Conservation (phyloP, 2,888 invertebrate genomes). For the Archips crataeganus region DNA sequence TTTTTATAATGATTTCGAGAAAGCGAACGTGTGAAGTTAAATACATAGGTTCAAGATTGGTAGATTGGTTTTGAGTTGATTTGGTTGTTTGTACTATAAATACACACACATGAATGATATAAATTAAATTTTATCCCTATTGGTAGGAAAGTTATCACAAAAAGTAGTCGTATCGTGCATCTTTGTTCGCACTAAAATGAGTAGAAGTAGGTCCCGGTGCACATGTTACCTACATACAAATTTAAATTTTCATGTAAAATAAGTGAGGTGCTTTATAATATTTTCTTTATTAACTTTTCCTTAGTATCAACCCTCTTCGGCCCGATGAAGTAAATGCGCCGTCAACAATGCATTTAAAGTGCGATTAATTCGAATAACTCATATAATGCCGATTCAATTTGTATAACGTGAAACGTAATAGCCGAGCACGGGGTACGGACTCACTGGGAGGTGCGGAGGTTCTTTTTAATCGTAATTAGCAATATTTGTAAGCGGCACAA, state of each 20-base stretch:
- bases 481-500: slow-evolving; percentile 78
- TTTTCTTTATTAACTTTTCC: not conserved
- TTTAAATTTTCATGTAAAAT: no score
- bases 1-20: not conserved
- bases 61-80: not conserved
- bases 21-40: not conserved
- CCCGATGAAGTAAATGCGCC: not conserved
- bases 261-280: no score
- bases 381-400: slow-evolving; percentile 45
- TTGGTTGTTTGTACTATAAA: not conserved
- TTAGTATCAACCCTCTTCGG: not conserved
- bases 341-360: slow-evolving; percentile 15
- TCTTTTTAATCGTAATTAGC: slow-evolving; percentile 80
- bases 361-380: slow-evolving; percentile 38
- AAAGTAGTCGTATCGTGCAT: no score
- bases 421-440: slow-evolving; percentile 43
- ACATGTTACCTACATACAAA: no score
- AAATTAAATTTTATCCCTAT: no score
- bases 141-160: no score
- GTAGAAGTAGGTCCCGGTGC: no score
- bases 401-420: slow-evolving; percentile 47
- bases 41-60: not conserved
- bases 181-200: no score
- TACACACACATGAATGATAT: no score
- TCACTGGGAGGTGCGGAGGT: slow-evolving; percentile 48